Conservation (phyloP, 2,797 vertebrate genomes). For the Megalops cyprinoides region DNA sequence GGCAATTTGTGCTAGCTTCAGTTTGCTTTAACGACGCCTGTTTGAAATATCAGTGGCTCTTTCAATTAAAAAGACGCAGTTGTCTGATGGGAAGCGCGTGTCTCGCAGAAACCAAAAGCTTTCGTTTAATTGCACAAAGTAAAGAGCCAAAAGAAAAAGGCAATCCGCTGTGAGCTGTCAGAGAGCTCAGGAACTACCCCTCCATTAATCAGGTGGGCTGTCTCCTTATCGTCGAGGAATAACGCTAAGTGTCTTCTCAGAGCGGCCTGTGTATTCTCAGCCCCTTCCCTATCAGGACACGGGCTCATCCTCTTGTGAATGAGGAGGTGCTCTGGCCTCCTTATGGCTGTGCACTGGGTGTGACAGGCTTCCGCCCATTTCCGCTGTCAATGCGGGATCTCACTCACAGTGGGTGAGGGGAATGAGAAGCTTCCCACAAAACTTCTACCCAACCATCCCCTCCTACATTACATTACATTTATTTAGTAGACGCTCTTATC, state of each 20-base stretch:
- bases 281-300: neutral
- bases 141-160: conserved; percentile 52
- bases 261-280: conserved; percentile 17
- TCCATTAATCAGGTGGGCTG: conserved; percentile 67
- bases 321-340: neutral
- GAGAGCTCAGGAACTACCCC: conserved; percentile 52
- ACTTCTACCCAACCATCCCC: no score
- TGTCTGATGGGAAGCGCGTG: conserved; percentile 37
- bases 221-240: conserved; percentile 68
- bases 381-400: conserved; percentile 23
- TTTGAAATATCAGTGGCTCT: conserved; percentile 46
- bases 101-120: conserved; percentile 51
- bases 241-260: conserved; percentile 60
- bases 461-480: no score
- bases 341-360: no score
- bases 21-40: neutral
- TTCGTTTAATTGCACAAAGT: conserved; percentile 62
- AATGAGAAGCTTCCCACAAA: no score
- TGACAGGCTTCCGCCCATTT: no score
- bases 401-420: neutral
- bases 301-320: no score
- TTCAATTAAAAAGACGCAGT: conserved; percentile 37
- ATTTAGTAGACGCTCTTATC: no score
- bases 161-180: conserved; percentile 62
- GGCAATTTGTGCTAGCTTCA: no score